Evolutionary conservation across 2,888 invertebrate species (phyloP).

Genomic region (Dryomyza anilis): DNA sequence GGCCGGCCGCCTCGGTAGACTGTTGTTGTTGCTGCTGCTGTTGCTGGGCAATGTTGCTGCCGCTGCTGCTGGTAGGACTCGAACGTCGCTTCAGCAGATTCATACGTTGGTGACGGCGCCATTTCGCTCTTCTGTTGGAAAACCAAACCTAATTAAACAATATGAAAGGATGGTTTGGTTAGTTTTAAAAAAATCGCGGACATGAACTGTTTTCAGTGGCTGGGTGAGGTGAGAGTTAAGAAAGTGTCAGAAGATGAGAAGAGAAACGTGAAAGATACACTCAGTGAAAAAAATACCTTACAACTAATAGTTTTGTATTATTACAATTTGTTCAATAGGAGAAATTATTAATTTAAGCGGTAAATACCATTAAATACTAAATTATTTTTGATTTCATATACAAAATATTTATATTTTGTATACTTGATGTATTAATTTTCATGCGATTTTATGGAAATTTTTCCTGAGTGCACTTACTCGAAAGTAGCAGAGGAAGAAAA

Average conservation of each 20-base stretch:
- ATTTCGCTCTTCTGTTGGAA: conserved; percentile 98
- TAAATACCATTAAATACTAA: too few species aligned
- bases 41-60: conserved; percentile 55
- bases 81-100: conserved; percentile 82
- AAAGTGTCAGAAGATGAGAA: neutral
- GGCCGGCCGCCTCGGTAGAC: conserved; percentile 32
- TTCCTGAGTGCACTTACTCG: too few species aligned
- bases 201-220: conserved; percentile 2
- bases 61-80: conserved; percentile 47
- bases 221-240: neutral
- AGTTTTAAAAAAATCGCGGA: conserved; percentile 46
- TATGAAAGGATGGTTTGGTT: conserved; percentile 61
- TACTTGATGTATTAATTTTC: too few species aligned
- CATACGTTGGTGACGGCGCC: conserved; percentile 96
- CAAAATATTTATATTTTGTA: too few species aligned
- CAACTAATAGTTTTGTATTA: too few species aligned
- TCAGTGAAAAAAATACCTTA: too few species aligned
- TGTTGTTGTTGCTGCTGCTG: conserved; percentile 45
- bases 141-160: conserved; percentile 89
- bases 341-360: too few species aligned
- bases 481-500: too few species aligned
- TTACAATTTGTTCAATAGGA: too few species aligned
- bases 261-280: neutral
- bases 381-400: too few species aligned
- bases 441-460: too few species aligned